These are phyloP conservation scores for Xestia ashworthii DNA, from an alignment of 2,888 invertebrate genomes.

Conservation along the genomic window DNA sequence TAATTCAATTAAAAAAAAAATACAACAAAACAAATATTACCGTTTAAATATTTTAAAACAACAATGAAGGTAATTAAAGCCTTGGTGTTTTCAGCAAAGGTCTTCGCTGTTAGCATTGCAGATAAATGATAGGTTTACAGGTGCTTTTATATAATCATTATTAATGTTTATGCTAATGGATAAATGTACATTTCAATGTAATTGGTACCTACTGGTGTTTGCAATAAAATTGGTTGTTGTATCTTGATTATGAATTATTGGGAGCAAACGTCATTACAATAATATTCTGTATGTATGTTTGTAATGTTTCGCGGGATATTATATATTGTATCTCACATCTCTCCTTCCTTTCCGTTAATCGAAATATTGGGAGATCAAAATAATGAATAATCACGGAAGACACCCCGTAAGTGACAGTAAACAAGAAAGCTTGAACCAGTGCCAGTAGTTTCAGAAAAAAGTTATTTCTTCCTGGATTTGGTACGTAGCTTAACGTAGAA, in stretches of 20 bases:
- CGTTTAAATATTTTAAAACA: constrained; percentile 35
- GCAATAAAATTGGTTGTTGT: constrained; percentile 41
- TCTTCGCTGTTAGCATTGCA: constrained; percentile 52
- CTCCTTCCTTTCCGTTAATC: too few relatives aligned
- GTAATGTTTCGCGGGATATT: neutral
- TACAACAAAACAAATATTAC: constrained; percentile 24
- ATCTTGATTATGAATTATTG: constrained; percentile 20
- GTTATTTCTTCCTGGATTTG: neutral
- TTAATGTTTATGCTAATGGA: constrained; percentile 49
- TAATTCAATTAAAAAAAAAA: constrained; percentile 42
- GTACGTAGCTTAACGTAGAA: neutral
- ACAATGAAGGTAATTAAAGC: constrained; percentile 61
- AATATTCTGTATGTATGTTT: neutral
- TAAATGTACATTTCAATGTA: constrained; percentile 56
- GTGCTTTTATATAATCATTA: constrained; percentile 38
- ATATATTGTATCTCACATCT: neutral
- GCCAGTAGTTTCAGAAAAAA: neutral
- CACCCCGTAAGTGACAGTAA: too few relatives aligned
- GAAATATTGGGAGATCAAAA: too few relatives aligned
- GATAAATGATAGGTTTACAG: constrained; percentile 57
- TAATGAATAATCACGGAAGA: too few relatives aligned
- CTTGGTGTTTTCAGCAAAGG: constrained; percentile 63
- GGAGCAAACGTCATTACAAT: neutral
- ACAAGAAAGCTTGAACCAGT: too few relatives aligned
- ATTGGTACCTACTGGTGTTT: constrained; percentile 56